Percentiles rank a stretch among this genome's conserved stretches.
Evolutionary conservation across 2,797 vertebrate species (phyloP).

Genomic region (Poeciliopsis paucimaculata): DNA sequence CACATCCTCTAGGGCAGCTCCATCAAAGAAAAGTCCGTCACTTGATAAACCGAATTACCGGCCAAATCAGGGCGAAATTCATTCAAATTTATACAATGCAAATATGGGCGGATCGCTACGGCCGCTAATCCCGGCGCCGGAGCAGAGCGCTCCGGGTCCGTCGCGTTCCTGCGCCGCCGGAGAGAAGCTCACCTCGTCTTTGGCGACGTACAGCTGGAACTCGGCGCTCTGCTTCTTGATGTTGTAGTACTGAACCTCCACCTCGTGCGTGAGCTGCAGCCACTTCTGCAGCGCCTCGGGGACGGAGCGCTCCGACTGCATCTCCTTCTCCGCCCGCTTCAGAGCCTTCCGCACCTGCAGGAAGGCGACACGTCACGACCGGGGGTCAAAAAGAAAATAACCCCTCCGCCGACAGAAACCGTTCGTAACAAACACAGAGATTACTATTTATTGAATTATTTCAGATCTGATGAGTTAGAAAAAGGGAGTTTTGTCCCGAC

Average conservation of each 20-base stretch:
- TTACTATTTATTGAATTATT: not conserved
- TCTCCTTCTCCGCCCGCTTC: constrained; percentile 96
- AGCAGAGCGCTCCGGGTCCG: not conserved
- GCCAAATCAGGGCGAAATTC: not conserved
- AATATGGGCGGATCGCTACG: not conserved
- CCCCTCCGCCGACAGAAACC: not conserved
- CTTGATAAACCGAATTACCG: not conserved
- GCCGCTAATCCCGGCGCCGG: not conserved
- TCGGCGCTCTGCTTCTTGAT: constrained; percentile 97
- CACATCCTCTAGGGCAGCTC: not conserved
- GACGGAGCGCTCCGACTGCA: constrained; percentile 92
- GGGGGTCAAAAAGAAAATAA: no score
- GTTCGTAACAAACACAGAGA: not conserved
- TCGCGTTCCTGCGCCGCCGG: not conserved
- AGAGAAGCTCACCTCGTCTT: constrained; percentile 88
- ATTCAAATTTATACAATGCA: not conserved
- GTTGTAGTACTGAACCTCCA: constrained; percentile 99
- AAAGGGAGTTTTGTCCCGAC: not conserved
- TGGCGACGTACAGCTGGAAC: constrained; percentile 91
- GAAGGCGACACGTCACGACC: not conserved
- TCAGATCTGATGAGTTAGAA: not conserved
- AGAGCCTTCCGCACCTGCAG: constrained; percentile 94
- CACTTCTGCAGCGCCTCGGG: constrained; percentile 97
- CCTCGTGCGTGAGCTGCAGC: constrained; percentile 98
- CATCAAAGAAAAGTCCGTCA: not conserved